Evolutionary conservation across 2,113 vertebrate genomes (phyloP), one percentile per base, ranked within the genome.

Genomic region (Hirundichthys speculiger): DNA sequence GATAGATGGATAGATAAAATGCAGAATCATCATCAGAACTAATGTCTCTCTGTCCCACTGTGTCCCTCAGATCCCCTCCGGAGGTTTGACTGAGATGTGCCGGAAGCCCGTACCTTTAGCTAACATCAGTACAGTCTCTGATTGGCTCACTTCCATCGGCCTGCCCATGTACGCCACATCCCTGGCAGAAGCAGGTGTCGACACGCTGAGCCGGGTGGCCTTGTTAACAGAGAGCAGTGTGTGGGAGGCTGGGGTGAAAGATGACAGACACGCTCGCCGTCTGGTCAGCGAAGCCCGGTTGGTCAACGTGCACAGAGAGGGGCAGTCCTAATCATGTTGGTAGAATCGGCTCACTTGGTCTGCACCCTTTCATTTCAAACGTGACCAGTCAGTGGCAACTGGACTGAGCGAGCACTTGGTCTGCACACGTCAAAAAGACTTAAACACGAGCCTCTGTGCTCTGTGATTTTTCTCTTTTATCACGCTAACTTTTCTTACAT

Each of bases 81-180:
- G 95, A 43, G 96, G 96, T 55, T 91, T 96, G 79, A 98, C 94
- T 0, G 97, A 99, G 83, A 96, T 96, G 86, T 96, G 93, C 77
- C 92, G 96, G 49, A 98, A 96, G 85, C 92, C 95, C 14, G 63
- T 92, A 5, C 92, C 95, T 40, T 93, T 94, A 0, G 91, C 94
- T 55, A 92, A 92, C 67, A 77, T 95, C 61, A 89, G 87, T 5
- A 94, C 95, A 0, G 78, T 98, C 67, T 92, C 94, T 0, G 94
- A 98, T 65, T 98, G 97, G 98, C 94, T 98, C 77, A 79, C 94
- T 70, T 98, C 95, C 76, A 95, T 98, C 43, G 96, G 97, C 38
- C 92, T 98, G 61, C 96, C 96, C 73, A 96, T 98, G 96, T 98
- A 98, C 80, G 82, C 91, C 75, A 41, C 86, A 2, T 51, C 90